Evolutionary conservation across 2,797 vertebrate species (phyloP), one percentile per base, ranked within the genome.

Genomic region (Coreius guichenoti): DNA sequence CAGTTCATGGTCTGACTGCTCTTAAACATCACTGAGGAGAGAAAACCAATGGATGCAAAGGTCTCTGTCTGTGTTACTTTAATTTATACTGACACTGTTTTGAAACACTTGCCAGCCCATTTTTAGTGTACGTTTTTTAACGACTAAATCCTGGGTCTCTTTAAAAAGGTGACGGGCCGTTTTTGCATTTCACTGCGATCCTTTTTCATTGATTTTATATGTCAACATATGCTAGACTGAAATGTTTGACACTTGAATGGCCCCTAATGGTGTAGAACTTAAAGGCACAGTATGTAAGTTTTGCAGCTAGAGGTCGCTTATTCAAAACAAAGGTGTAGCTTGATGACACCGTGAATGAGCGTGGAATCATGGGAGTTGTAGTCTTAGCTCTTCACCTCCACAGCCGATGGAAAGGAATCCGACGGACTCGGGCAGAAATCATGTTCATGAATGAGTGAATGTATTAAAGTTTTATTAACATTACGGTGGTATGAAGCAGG

Each of bases 31-130:
- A 68, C 47, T 12, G 8, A 11, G 31, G 33, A 76, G 51, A 56
- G 36, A 70, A 69, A 86, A 61, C 68, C 83, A 80, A 68, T 72
- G 51, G 51, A 86, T 80, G 58, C 68, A 88, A 86, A 86, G 86
- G 78, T 87, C 86, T 81, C 81, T 23, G 17, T 72, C 16, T 58
- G 12, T 8, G 45, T 73, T 73, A 69, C 19, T 21, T 31, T 83
- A 63, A 86, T 86, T 49, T 86, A 69, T n/a, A 17, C 8, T 75
- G 83, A 75, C 75, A 49, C 13, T 82, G 63, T 70, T 85, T 85
- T 72, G 39, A 79, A 85, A 86, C 49, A 56, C 29, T 54, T 54
- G 23, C 67, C 73, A 58, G 23, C 1, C 77, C 29, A 12, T 87
- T 81, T 68, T 49, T 84, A 61, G 45, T 47, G 3, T 58, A 6